A percentile compares a stretch with the other conserved stretches of the same genome.
phyloP scores from a whole-genome alignment of 2,113 vertebrate species.

The Cryptoleucopteryx plumbea region DNA sequence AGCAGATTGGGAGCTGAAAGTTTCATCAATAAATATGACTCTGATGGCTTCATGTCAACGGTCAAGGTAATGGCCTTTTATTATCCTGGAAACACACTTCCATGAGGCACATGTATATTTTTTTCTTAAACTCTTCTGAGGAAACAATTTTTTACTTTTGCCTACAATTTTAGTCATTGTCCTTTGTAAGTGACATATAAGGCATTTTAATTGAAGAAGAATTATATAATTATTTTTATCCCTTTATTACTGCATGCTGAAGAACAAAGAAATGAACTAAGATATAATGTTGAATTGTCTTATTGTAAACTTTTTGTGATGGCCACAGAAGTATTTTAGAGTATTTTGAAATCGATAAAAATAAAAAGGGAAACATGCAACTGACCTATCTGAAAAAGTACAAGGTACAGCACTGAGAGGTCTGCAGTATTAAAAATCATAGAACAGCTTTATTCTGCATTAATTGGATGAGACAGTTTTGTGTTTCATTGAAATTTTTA shows the following conservation, averaged over 20 bases:
- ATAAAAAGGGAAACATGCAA: not conserved
- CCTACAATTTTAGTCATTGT: constrained; percentile 11
- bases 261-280: not conserved
- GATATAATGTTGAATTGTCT: not conserved
- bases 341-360: not conserved
- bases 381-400: not conserved
- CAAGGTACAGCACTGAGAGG: not conserved
- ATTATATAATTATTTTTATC: not conserved
- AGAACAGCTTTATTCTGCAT: not conserved
- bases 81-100: constrained; percentile 79
- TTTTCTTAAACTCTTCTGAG: constrained; percentile 15
- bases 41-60: constrained; percentile 95
- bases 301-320: not conserved
- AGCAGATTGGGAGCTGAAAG: constrained; percentile 97
- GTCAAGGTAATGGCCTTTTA: constrained; percentile 98
- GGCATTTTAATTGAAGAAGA: not conserved
- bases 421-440: not conserved
- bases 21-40: constrained; percentile 99
- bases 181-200: not conserved
- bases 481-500: not conserved
- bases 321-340: not conserved
- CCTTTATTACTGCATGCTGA: not conserved
- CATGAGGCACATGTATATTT: not conserved
- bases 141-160: not conserved
- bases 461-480: not conserved